Percentiles rank a stretch among this genome's conserved stretches.
Evolutionary conservation across 2,113 vertebrate genomes (phyloP).

Genomic region (Apus apus): DNA sequence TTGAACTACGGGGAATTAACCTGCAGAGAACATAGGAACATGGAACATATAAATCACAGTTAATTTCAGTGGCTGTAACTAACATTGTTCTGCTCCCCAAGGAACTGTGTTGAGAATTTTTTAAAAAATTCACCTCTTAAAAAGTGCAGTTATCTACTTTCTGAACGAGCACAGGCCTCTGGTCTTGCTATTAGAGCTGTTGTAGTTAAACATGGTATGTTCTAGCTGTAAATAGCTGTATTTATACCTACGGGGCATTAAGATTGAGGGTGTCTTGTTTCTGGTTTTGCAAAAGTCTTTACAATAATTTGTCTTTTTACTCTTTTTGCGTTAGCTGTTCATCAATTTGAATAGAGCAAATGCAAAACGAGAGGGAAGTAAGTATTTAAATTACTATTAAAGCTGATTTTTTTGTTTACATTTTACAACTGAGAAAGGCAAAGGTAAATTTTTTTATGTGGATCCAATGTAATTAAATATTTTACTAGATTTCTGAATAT

Average conservation of each 20-base stretch:
- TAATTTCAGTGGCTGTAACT: background rate
- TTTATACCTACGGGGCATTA: background rate
- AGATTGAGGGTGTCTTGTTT: background rate
- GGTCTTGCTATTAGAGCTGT: background rate
- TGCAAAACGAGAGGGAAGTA: conserved; percentile 90
- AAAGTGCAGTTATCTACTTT: background rate
- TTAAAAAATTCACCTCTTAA: background rate
- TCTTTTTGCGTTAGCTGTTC: conserved; percentile 72
- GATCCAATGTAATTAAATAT: background rate
- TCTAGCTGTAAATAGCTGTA: background rate
- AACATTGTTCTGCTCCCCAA: background rate
- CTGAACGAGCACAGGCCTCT: background rate
- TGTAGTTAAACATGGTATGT: background rate
- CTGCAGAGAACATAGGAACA: background rate
- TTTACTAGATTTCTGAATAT: background rate
- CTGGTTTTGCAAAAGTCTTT: background rate
- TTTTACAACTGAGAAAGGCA: background rate
- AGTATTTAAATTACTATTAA: conserved; percentile 65
- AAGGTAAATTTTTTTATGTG: background rate
- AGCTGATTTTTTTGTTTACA: background rate
- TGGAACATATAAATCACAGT: background rate
- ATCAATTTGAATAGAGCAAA: conserved; percentile 79
- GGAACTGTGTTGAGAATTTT: background rate
- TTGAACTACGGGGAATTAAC: background rate
- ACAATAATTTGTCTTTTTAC: background rate